These are phyloP conservation scores for Hyla sarda DNA, from an alignment of 2,113 vertebrate genomes.

Conservation along the genomic window DNA sequence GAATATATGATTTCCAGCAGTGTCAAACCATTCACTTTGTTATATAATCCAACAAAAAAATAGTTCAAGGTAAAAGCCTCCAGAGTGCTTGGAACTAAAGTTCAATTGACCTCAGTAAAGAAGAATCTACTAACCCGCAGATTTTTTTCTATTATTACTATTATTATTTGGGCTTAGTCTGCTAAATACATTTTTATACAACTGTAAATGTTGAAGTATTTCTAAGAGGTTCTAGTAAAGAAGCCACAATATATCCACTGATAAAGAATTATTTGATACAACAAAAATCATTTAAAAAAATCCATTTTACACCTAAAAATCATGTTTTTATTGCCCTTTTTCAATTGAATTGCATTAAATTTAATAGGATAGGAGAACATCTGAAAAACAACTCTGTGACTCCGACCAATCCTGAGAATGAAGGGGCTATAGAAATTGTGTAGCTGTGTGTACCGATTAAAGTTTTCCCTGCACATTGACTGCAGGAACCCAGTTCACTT, in stretches of 20 bases:
- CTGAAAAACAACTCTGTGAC: no score
- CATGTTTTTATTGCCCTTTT: no score
- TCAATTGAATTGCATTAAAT: no score
- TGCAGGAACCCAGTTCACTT: no score
- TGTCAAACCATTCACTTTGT: slow-evolving; percentile 56
- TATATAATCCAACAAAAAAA: slow-evolving; percentile 57
- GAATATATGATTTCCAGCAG: slow-evolving; percentile 55
- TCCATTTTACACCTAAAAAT: no score
- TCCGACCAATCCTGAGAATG: no score
- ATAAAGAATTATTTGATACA: no score
- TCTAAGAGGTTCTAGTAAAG: not conserved
- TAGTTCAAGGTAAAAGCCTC: slow-evolving; percentile 52
- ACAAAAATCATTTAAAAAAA: no score
- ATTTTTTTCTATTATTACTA: slow-evolving; percentile 4
- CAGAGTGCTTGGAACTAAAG: slow-evolving; percentile 27
- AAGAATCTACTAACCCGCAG: slow-evolving; percentile 31
- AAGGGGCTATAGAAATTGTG: no score
- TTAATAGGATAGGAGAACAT: no score
- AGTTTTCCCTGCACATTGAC: no score
- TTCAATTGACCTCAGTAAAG: slow-evolving; percentile 43
- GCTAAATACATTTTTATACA: not conserved
- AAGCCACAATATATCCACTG: not conserved
- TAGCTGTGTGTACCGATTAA: no score
- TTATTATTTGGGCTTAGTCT: not conserved
- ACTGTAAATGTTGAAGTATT: not conserved